These are phyloP conservation scores for Yponomeuta evonymella DNA, from an alignment of 2,888 invertebrate species.

Conservation along the genomic window DNA sequence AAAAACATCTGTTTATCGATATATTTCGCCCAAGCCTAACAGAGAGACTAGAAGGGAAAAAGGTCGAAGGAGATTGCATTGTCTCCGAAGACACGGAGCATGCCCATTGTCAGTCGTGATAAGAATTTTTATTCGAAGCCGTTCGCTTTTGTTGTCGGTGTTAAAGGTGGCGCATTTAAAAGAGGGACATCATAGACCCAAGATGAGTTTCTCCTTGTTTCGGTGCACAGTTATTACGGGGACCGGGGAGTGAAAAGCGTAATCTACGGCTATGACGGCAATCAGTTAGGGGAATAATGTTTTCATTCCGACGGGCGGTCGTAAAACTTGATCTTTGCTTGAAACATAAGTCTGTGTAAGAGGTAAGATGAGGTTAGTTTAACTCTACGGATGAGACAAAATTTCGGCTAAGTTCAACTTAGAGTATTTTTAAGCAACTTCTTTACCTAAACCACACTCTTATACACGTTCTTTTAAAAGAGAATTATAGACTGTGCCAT, in stretches of 20 bases:
- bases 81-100: slow-evolving; percentile 20
- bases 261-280: slow-evolving; percentile 42
- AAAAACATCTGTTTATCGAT: too few relatives aligned
- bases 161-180: slow-evolving; percentile 40
- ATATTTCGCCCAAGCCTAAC: too few relatives aligned
- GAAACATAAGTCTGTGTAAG: too few relatives aligned
- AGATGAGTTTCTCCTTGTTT: slow-evolving; percentile 39
- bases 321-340: neutral
- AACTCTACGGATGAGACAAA: too few relatives aligned
- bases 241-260: slow-evolving; percentile 33
- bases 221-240: slow-evolving; percentile 31
- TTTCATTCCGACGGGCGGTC: neutral
- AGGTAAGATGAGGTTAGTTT: too few relatives aligned
- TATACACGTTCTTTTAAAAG: too few relatives aligned
- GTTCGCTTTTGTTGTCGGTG: slow-evolving; percentile 32
- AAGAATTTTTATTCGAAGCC: slow-evolving; percentile 41
- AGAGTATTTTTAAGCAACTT: too few relatives aligned
- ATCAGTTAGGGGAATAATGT: slow-evolving; percentile 6
- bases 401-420: too few relatives aligned
- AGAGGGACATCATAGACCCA: slow-evolving; percentile 36
- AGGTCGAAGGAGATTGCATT: slow-evolving; percentile 25
- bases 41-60: slow-evolving; percentile 15
- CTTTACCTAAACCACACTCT: too few relatives aligned
- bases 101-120: slow-evolving; percentile 35
- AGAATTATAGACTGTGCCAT: too few relatives aligned